Percentiles rank a stretch among this genome's conserved stretches.
phyloP scores from a whole-genome alignment of 2,888 invertebrate genomes.

The Automeris io region DNA sequence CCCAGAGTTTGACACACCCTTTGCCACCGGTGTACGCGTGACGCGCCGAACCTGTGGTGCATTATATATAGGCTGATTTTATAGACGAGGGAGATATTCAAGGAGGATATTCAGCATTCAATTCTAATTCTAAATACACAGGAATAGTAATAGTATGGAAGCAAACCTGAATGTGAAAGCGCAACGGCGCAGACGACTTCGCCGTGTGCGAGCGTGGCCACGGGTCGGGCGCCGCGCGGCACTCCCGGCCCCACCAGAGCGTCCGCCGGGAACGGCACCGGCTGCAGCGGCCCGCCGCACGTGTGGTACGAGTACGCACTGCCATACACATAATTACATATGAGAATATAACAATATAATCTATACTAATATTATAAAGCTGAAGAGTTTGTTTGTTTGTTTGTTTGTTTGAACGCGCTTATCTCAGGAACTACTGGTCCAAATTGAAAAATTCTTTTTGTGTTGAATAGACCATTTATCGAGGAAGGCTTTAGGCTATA shows the following conservation, averaged over 20 bases:
- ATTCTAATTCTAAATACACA: too few species aligned
- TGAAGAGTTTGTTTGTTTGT: too few species aligned
- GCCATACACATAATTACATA: slow-evolving; percentile 23
- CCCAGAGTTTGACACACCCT: slow-evolving; percentile 98
- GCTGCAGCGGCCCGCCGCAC: slow-evolving; percentile 91
- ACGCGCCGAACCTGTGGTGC: too few species aligned
- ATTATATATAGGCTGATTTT: too few species aligned
- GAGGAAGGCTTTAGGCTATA: too few species aligned
- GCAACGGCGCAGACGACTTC: slow-evolving; percentile 98
- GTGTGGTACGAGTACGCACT: slow-evolving; percentile 97
- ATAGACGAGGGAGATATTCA: too few species aligned
- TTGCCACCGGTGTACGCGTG: slow-evolving; percentile 99
- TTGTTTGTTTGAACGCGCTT: not conserved
- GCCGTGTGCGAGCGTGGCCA: slow-evolving; percentile 94
- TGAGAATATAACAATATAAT: not conserved
- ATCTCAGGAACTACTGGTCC: too few species aligned
- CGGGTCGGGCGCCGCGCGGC: slow-evolving; percentile 92
- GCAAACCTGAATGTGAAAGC: too few species aligned
- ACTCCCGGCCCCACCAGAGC: slow-evolving; percentile 95
- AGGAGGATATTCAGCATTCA: too few species aligned
- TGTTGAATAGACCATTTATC: too few species aligned
- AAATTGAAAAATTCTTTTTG: too few species aligned
- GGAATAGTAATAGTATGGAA: too few species aligned
- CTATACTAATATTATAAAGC: not conserved
- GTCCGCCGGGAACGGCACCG: slow-evolving; percentile 96